Percentiles rank a stretch among this genome's conserved stretches.
Conservation (phyloP, 2,113 vertebrate species). For the Passer domesticus region DNA sequence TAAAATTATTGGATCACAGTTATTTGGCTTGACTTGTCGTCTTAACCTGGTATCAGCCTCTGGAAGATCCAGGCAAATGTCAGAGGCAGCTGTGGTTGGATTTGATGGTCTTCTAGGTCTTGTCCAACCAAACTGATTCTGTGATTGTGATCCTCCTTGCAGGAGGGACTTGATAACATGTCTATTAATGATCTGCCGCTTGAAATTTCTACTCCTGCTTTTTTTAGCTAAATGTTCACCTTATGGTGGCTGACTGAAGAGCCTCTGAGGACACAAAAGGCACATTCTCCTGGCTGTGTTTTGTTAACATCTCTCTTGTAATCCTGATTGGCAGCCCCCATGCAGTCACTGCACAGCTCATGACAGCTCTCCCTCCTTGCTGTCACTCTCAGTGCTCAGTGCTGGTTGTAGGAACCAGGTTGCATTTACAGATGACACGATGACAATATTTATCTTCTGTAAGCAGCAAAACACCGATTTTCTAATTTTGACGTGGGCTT, state of each 20-base stretch:
- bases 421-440: neutral
- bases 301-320: neutral
- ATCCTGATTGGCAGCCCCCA: neutral
- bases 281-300: neutral
- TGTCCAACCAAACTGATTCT: neutral
- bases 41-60: neutral
- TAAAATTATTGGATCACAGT: neutral
- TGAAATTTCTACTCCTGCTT: neutral
- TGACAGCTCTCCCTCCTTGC: neutral
- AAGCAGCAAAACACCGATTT: neutral
- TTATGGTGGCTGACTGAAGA: neutral
- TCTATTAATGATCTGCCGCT: neutral
- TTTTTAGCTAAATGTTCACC: neutral
- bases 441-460: neutral
- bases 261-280: neutral
- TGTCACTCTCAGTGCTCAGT: neutral
- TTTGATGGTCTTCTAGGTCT: neutral
- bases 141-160: neutral
- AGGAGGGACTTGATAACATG: fast-evolving
- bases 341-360: fast-evolving
- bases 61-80: neutral
- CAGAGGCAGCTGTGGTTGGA: neutral
- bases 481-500: neutral
- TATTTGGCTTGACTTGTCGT: neutral
- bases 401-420: neutral